A percentile compares a stretch with the other conserved stretches of the same genome.
phyloP scores from a whole-genome alignment of 2,888 invertebrate genomes.

The Metellina segmentata region DNA sequence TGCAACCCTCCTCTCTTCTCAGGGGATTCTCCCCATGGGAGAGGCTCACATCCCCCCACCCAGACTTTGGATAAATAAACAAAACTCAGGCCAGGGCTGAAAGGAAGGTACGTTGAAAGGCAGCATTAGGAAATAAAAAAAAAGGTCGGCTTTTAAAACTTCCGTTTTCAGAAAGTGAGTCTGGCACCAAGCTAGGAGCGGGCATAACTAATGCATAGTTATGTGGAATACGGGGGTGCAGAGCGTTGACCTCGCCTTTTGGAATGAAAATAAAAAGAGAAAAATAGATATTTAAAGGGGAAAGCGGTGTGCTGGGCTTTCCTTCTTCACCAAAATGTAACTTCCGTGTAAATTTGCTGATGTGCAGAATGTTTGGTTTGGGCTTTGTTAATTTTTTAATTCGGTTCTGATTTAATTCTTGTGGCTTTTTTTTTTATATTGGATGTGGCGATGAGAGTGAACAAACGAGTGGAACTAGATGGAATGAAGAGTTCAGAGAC shows the following conservation, averaged over 20 bases:
- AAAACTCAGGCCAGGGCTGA: conserved; percentile 45
- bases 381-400: too few relatives aligned
- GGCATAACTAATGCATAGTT: conserved; percentile 65
- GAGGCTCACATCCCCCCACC: conserved; percentile 8
- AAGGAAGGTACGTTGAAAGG: conserved; percentile 65
- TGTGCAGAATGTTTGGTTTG: neutral
- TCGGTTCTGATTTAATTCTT: neutral
- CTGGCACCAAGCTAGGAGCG: conserved; percentile 14
- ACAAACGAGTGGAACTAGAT: neutral
- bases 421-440: neutral
- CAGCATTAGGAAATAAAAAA: conserved; percentile 48
- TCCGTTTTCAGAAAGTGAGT: conserved; percentile 76
- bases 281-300: conserved; percentile 23
- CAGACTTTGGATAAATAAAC: conserved; percentile 70
- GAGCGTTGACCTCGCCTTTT: conserved; percentile 52
- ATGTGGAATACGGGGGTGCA: conserved; percentile 66
- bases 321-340: conserved; percentile 6
- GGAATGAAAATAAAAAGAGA: neutral
- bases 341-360: conserved; percentile 44
- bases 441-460: neutral
- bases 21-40: conserved; percentile 3
- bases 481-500: neutral
- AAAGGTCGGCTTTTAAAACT: conserved; percentile 70
- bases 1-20: neutral
- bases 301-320: conserved; percentile 11